Percentiles rank a stretch among this genome's conserved stretches.
These are phyloP conservation scores for Entelurus aequoreus DNA, from an alignment of 2,113 vertebrate species.

Conservation along the genomic window DNA sequence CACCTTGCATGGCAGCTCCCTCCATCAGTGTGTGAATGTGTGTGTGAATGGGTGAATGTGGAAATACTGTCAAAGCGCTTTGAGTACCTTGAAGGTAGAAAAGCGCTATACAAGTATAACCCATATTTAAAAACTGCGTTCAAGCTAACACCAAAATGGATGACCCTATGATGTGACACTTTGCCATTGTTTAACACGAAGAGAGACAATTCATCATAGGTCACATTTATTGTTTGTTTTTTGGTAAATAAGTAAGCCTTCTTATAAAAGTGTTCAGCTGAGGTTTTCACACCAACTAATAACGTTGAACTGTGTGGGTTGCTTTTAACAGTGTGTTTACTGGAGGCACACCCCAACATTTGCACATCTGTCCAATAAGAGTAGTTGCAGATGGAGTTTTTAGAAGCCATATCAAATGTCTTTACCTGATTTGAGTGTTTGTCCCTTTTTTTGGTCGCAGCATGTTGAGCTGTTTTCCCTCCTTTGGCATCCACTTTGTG, in stretches of 20 bases:
- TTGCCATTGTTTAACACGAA: too few relatives aligned
- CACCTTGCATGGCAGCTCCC: too few relatives aligned
- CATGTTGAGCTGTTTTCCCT: slow-evolving; percentile 45
- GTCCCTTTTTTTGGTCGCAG: slow-evolving; percentile 56
- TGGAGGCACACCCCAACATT: neutral
- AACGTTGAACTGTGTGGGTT: neutral
- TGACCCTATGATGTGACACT: too few relatives aligned
- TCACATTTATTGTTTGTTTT: too few relatives aligned
- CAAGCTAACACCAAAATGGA: too few relatives aligned
- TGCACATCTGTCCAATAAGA: neutral
- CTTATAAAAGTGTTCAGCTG: neutral
- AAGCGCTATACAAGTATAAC: too few relatives aligned
- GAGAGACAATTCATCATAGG: too few relatives aligned
- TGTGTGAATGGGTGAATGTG: too few relatives aligned
- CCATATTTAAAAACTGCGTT: too few relatives aligned
- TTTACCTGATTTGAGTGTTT: slow-evolving; percentile 47
- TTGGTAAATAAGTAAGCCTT: neutral
- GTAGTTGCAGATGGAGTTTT: neutral
- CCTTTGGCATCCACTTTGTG: slow-evolving; percentile 50
- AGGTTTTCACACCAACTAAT: neutral
- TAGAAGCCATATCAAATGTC: neutral
- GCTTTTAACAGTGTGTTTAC: neutral
- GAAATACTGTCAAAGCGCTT: too few relatives aligned
- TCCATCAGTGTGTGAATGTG: too few relatives aligned
- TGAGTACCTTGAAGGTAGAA: too few relatives aligned